Base-by-base conservation (phyloP, 2,888 invertebrate species). In the Xestia c-nigrum region DNA sequence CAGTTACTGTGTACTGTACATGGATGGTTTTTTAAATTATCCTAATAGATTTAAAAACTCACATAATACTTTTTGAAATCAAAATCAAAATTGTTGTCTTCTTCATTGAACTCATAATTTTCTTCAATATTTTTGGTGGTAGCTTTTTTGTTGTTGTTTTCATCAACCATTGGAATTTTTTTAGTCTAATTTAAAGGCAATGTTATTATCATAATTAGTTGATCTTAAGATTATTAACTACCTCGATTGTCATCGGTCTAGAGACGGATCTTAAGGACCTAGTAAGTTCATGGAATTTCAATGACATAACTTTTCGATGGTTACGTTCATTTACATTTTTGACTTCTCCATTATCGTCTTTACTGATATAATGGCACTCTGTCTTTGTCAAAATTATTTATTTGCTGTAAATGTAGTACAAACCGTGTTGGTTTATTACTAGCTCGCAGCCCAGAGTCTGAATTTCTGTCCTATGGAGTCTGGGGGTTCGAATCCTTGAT, bases 21-120 rank as follows among this genome's bases (percentile, higher is more conserved):
- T 24, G 0, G 6, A 57, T 7, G 24, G 57, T 24, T 57, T 57
- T 57, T 24, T 14, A 3, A 24, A 14, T 57, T 24, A 24, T 55
- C 5, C 5, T 55, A 55, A n/a, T 14, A 24, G 14, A 14, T 55
- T 61, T 61, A 7, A n/a, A 61, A 65, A 78, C 78, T 78, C 31
- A 78, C 84, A 78, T 64, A 46, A 14, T 78, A 21, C 63, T 79
- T 79, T 55, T 67, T 43, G 38, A 79, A 68, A 78, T 83, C 63
- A 50, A 68, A 83, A 14, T 79, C 79, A 12, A 83, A 68, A 24
- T 83, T 67, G 7, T 83, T 83, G 9, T 79, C 84, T 21, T 78
- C 78, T 0, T 67, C 79, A 31, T 64, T 65, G 5, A 78, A 78
- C 2, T 70, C 68, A 46, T 73, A n/a, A 69, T 68, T 10, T 9